A percentile compares a stretch with the other conserved stretches of the same genome.
These are phyloP conservation scores for Drosophila recens DNA, from an alignment of 2,888 invertebrate species.

Conservation along the genomic window DNA sequence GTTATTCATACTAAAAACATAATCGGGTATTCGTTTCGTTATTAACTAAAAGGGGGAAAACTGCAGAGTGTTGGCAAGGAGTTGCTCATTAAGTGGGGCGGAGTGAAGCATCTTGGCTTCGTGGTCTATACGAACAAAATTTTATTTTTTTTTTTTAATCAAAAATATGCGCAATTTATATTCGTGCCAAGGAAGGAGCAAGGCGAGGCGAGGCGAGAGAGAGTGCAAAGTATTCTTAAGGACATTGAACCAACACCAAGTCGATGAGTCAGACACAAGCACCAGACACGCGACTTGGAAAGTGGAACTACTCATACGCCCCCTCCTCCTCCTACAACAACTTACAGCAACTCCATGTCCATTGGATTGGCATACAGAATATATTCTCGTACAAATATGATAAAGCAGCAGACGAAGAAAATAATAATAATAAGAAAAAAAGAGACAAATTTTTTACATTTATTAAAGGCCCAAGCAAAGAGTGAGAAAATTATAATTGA, in stretches of 20 bases:
- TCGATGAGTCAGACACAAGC: constrained; percentile 53
- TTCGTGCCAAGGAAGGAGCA: constrained; percentile 67
- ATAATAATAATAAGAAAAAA: constrained; percentile 11
- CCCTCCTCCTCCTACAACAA: constrained; percentile 1
- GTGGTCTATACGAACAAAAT: constrained; percentile 19
- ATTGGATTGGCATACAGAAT: constrained; percentile 54
- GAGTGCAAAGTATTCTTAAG: constrained; percentile 50
- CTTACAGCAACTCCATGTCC: constrained; percentile 38
- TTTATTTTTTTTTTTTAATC: constrained; percentile 52
- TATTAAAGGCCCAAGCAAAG: constrained; percentile 63
- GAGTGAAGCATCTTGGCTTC: constrained; percentile 21
- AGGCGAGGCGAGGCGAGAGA: constrained; percentile 12
- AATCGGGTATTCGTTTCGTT: constrained; percentile 14
- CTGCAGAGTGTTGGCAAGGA: not conserved
- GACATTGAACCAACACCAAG: constrained; percentile 68
- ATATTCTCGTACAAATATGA: constrained; percentile 11
- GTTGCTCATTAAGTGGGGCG: constrained; percentile 11
- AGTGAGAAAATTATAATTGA: constrained; percentile 67
- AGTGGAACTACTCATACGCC: constrained; percentile 45
- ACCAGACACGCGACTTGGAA: constrained; percentile 63
- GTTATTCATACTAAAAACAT: constrained; percentile 45
- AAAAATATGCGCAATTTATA: constrained; percentile 80
- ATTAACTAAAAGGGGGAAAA: not conserved
- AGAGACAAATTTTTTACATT: constrained; percentile 65
- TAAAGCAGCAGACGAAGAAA: constrained; percentile 6